phyloP scores from a whole-genome alignment of 1,140 invertebrate genomes.

The Drusus annulatus region DNA sequence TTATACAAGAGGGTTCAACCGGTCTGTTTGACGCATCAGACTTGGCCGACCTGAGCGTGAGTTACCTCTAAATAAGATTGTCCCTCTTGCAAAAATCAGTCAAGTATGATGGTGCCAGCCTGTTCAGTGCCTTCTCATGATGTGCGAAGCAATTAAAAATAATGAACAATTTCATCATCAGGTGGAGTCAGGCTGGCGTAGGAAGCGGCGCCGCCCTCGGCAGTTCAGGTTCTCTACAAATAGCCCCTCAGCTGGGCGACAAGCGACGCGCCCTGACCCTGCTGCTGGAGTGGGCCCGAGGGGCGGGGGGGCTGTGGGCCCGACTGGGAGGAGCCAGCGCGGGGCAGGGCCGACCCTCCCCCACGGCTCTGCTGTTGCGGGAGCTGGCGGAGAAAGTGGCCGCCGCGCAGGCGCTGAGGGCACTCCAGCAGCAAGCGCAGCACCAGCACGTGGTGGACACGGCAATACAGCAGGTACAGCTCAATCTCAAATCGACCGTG shows the following conservation, averaged over 20 bases:
- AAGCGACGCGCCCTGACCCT: conserved; percentile 86
- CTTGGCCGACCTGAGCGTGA: too few species aligned
- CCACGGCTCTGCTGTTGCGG: conserved; percentile 78
- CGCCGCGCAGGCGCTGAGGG: conserved; percentile 80
- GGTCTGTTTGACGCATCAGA: too few species aligned
- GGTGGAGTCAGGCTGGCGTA: conserved; percentile 26
- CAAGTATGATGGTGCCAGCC: too few species aligned
- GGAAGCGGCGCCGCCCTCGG: conserved; percentile 67
- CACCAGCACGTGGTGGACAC: conserved; percentile 62
- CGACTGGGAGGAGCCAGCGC: conserved; percentile 77
- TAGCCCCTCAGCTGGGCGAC: conserved; percentile 86
- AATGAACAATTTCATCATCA: too few species aligned
- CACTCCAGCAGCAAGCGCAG: conserved; percentile 70
- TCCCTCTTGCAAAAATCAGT: too few species aligned
- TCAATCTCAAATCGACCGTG: too few species aligned
- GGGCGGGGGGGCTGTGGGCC: conserved; percentile 80
- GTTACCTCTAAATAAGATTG: too few species aligned
- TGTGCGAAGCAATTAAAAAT: too few species aligned
- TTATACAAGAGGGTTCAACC: too few species aligned
- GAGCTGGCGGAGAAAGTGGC: conserved; percentile 84
- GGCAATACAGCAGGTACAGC: conserved; percentile 69
- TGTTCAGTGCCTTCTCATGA: too few species aligned
- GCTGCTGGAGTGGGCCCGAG: conserved; percentile 82
- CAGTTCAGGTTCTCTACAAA: conserved; percentile 83
- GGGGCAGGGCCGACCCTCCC: conserved; percentile 77